Evolutionary conservation across 2,113 vertebrate genomes (phyloP).

Genomic region (Alectura lathami): DNA sequence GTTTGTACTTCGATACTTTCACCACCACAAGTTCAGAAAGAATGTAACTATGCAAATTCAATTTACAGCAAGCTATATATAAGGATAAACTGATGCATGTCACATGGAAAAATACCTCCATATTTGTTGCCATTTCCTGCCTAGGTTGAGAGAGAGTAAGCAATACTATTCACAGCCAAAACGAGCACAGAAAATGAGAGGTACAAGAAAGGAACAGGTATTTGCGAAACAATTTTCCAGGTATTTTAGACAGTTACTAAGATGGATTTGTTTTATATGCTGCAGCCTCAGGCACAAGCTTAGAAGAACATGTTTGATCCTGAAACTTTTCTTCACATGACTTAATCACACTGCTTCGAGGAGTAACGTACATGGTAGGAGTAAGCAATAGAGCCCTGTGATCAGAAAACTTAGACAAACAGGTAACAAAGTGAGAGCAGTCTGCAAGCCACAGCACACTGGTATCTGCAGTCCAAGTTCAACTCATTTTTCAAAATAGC

Average conservation of each 20-base stretch:
- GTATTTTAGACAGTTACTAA: slow-evolving; percentile 28
- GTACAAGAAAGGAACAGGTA: neutral
- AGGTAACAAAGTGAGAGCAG: neutral
- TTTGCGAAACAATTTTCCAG: neutral
- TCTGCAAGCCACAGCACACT: neutral
- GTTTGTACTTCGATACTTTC: neutral
- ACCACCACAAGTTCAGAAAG: neutral
- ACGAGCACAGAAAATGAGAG: neutral
- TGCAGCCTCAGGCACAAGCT: neutral
- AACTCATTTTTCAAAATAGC: neutral
- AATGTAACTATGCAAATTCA: neutral
- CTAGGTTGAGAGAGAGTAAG: neutral
- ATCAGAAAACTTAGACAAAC: slow-evolving; percentile 5
- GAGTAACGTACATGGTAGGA: neutral
- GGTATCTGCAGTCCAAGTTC: neutral
- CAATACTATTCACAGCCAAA: neutral
- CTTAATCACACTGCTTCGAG: slow-evolving; percentile 20
- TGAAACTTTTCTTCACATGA: neutral
- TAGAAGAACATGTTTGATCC: slow-evolving; percentile 24
- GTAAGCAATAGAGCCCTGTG: neutral
- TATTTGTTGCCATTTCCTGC: neutral
- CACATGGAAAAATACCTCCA: neutral
- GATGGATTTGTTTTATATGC: slow-evolving; percentile 4
- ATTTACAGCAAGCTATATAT: neutral
- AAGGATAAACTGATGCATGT: neutral